These are phyloP conservation scores for Hydropotes inermis DNA, from an alignment of 2,113 vertebrate genomes.

Conservation along the genomic window DNA sequence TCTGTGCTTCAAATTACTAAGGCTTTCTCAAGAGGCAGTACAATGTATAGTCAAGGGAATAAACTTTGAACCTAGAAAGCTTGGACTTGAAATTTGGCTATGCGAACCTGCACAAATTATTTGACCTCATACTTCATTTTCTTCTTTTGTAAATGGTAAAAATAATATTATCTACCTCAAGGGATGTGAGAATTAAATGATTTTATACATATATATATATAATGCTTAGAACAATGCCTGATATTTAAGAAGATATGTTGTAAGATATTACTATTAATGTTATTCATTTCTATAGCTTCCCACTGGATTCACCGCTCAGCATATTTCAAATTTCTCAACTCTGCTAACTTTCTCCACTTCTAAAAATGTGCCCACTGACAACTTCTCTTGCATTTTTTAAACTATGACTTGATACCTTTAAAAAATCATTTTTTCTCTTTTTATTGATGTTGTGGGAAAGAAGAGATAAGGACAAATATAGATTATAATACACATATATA, in stretches of 20 bases:
- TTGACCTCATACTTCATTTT: not conserved
- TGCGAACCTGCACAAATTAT: not conserved
- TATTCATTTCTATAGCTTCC: not conserved
- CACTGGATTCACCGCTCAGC: not conserved
- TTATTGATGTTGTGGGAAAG: not conserved
- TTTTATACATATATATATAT: not conserved
- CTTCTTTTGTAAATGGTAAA: not conserved
- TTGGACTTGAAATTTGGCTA: not conserved
- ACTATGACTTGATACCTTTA: not conserved
- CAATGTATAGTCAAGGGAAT: not conserved
- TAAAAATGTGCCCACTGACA: not conserved
- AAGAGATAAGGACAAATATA: not conserved
- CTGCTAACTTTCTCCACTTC: not conserved
- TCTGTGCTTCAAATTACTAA: not conserved
- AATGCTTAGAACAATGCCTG: not conserved
- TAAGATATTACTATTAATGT: not conserved
- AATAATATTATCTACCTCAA: slow-evolving; percentile 11
- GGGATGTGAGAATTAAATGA: not conserved
- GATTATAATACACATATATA: not conserved
- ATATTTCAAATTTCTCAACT: not conserved
- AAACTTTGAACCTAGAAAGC: not conserved
- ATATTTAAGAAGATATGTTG: not conserved
- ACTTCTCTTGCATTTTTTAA: not conserved
- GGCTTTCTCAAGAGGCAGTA: not conserved
- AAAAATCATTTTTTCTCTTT: not conserved